These are phyloP conservation scores for Macroramphosus scolopax DNA, from an alignment of 2,797 vertebrate species.

Conservation along the genomic window DNA sequence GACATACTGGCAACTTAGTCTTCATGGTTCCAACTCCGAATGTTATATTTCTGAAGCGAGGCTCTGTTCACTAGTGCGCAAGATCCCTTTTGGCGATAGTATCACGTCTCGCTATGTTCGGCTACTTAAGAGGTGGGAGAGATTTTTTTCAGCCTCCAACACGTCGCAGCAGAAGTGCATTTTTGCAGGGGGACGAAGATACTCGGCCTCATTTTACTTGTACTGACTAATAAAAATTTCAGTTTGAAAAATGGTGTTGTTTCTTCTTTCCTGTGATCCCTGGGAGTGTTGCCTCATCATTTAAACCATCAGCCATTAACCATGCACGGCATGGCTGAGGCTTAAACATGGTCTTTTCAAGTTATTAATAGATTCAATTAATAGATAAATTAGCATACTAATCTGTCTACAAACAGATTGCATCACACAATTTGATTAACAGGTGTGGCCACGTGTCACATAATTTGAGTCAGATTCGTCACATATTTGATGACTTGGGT, in stretches of 20 bases:
- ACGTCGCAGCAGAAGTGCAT: slow-evolving; percentile 59
- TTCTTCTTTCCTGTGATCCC: slow-evolving; percentile 45
- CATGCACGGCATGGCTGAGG: not conserved
- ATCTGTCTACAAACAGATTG: no score
- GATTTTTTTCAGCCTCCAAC: slow-evolving; percentile 39
- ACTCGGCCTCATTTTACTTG: slow-evolving; percentile 72
- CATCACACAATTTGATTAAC: no score
- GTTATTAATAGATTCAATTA: no score
- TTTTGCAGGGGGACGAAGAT: slow-evolving; percentile 65
- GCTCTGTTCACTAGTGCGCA: slow-evolving; percentile 33
- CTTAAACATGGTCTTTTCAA: not conserved
- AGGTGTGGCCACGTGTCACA: no score
- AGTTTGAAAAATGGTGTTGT: slow-evolving; percentile 74
- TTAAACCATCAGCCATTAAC: not conserved
- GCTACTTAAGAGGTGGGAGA: slow-evolving; percentile 23
- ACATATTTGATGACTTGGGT: no score
- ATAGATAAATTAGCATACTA: no score
- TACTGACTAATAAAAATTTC: slow-evolving; percentile 81
- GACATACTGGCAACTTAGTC: slow-evolving; percentile 26
- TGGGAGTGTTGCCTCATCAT: no score
- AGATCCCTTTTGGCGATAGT: no score
- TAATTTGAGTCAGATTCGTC: no score
- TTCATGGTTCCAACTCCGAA: slow-evolving; percentile 40
- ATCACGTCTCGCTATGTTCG: no score
- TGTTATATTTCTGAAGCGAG: slow-evolving; percentile 58